Percentiles rank a stretch among this genome's conserved stretches.
Conservation (phyloP, 2,888 invertebrate genomes). For the Acleris literana region DNA sequence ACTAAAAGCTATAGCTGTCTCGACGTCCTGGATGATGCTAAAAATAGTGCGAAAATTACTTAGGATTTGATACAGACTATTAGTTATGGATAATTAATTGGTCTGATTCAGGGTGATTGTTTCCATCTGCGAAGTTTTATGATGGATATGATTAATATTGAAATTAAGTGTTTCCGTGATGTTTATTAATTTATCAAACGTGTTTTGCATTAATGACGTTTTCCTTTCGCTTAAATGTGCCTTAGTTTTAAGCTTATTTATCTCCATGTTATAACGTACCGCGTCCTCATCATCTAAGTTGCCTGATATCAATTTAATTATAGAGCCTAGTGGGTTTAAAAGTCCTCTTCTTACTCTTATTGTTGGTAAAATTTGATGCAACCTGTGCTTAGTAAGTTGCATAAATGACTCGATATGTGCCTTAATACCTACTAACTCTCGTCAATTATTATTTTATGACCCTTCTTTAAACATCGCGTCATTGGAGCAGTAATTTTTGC, state of each 20-base stretch:
- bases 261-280: constrained; percentile 22
- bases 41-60: constrained; percentile 37
- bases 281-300: constrained; percentile 44
- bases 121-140: constrained; percentile 11
- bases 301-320: constrained; percentile 35
- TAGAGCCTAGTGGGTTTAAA: too few species aligned
- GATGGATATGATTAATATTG: constrained; percentile 19
- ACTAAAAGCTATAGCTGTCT: constrained; percentile 38
- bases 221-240: constrained; percentile 24
- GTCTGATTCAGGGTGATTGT: background rate
- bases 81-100: constrained; percentile 9
- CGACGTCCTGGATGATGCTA: constrained; percentile 27
- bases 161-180: constrained; percentile 22
- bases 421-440: too few species aligned
- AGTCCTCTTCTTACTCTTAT: too few species aligned
- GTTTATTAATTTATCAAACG: constrained; percentile 24
- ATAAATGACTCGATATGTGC: too few species aligned
- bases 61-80: constrained; percentile 28
- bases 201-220: constrained; percentile 18
- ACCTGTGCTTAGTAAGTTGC: background rate
- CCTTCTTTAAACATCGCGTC: constrained; percentile 38
- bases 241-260: constrained; percentile 22
- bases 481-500: background rate
- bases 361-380: too few species aligned
- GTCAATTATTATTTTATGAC: constrained; percentile 25